Base-by-base conservation (phyloP, 2,797 vertebrate species). In the Chloroceryle amazona region DNA sequence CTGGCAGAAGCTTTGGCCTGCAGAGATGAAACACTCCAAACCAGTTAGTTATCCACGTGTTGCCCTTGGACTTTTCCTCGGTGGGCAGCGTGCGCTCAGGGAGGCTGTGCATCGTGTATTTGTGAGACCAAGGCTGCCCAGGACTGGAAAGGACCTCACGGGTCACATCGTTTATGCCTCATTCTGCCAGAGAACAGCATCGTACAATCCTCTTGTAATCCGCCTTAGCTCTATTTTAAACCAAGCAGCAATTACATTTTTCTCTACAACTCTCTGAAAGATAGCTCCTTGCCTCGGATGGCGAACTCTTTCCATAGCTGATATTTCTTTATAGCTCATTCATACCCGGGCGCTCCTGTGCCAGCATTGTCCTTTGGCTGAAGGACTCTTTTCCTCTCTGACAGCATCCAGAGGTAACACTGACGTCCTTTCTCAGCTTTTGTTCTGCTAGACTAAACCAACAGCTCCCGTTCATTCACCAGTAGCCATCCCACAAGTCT, bases 391-490 rank as follows among this genome's bases (percentile, higher is more conserved):
- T 85, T 26, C 60, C 47, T n/a, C n/a, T 87, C 42, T 73, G 66
- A 80, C 44, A 73, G 44, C 44, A 35, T 67, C 81, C 66, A 73
- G 79, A 89, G 71, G 72, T 71, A 85, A 60, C 37, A 49, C 49
- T 46, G 72, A n/a, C 81, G 89, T 92, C 83, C 57, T 87, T 89
- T 94, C 81, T 93, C 14, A 1, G 28, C 84, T 89, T 96, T 95
- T 76, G 67, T 74, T 96, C 85, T 66, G 65, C 46, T 70, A 91
- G 82, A 88, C 81, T 95, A 94, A 96, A 95, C 67, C 65, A 87
- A 76, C 55, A 87, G 54, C 39, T 89, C 28, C 71, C 67, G 13
- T 85, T 85, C 57, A 87, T 60, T 91, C 86, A 72, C 2, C 3
- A 49, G 57, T 51, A 66, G 62, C 47, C 3, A 1, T 67, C 55